These are phyloP conservation scores for Scartelaos histophorus DNA, from an alignment of 2,113 vertebrate species.

Conservation along the genomic window DNA sequence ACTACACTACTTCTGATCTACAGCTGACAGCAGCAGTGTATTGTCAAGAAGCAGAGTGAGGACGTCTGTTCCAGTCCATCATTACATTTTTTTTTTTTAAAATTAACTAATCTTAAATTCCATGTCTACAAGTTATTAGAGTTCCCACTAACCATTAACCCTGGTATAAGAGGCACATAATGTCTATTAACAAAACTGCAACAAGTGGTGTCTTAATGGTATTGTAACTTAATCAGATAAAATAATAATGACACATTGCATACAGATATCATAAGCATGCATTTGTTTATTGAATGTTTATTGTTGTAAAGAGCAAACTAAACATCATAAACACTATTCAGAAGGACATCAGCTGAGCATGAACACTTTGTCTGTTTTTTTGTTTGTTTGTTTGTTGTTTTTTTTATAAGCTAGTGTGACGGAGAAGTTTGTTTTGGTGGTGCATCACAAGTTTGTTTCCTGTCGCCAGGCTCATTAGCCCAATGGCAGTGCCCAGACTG, in stretches of 20 bases:
- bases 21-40: constrained; percentile 50
- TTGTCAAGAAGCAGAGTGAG: constrained; percentile 59
- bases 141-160: too few species aligned
- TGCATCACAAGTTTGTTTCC: constrained; percentile 64
- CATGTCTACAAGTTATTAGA: too few species aligned
- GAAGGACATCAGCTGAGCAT: constrained; percentile 21
- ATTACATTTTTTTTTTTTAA: constrained; percentile 29
- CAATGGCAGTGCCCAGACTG: constrained; percentile 47
- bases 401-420: constrained; percentile 20
- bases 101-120: background rate
- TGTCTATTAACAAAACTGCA: background rate
- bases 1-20: constrained; percentile 23
- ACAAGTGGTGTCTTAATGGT: too few species aligned
- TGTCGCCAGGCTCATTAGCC: constrained; percentile 75
- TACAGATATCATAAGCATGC: constrained; percentile 2
- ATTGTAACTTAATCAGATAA: constrained; percentile 1
- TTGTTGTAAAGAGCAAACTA: background rate
- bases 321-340: background rate
- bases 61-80: constrained; percentile 58
- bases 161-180: background rate
- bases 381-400: too few species aligned
- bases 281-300: background rate
- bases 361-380: constrained; percentile 6
- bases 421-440: constrained; percentile 47
- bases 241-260: background rate